Conservation (phyloP, 2,797 vertebrate species). For the Micromesistius poutassou region DNA sequence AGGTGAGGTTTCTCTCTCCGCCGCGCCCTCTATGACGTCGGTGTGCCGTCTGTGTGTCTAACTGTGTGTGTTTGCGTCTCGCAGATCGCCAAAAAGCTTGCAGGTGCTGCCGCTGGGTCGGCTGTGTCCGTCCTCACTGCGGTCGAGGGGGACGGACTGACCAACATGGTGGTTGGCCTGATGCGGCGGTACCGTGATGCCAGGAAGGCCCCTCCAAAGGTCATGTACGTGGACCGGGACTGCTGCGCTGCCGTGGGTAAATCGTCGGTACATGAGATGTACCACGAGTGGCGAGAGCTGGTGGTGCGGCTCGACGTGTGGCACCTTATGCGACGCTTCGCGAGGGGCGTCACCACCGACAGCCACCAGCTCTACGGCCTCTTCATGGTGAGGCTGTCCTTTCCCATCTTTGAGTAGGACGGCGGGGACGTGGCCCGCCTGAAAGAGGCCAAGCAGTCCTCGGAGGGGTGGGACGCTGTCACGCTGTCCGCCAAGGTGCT, state of each 20-base stretch:
- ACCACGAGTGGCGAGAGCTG: slow-evolving; percentile 21
- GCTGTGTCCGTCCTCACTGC: slow-evolving; percentile 1
- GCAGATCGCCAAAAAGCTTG: slow-evolving; percentile 33
- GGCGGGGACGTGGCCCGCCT: neutral
- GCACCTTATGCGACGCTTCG: slow-evolving; percentile 25
- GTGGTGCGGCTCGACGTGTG: slow-evolving; percentile 17
- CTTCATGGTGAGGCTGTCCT: slow-evolving; percentile 22
- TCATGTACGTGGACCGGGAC: neutral
- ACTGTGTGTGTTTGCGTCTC: neutral
- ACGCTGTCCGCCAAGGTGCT: slow-evolving; percentile 13
- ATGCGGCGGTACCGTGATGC: neutral
- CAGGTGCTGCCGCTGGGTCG: neutral
- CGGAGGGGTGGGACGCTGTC: neutral
- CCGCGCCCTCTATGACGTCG: neutral
- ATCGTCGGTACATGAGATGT: too few relatives aligned
- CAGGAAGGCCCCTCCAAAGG: neutral
- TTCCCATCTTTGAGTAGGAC: slow-evolving; percentile 27
- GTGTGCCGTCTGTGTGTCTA: neutral
- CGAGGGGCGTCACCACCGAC: neutral
- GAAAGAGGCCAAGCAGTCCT: neutral
- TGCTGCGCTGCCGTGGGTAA: too few relatives aligned
- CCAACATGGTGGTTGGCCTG: neutral
- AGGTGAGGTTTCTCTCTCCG: slow-evolving; percentile 10
- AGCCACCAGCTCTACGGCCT: slow-evolving; percentile 18
- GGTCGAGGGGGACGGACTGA: neutral